phyloP scores from a whole-genome alignment of 2,888 invertebrate genomes.

The Cremastobaeus sp. region DNA sequence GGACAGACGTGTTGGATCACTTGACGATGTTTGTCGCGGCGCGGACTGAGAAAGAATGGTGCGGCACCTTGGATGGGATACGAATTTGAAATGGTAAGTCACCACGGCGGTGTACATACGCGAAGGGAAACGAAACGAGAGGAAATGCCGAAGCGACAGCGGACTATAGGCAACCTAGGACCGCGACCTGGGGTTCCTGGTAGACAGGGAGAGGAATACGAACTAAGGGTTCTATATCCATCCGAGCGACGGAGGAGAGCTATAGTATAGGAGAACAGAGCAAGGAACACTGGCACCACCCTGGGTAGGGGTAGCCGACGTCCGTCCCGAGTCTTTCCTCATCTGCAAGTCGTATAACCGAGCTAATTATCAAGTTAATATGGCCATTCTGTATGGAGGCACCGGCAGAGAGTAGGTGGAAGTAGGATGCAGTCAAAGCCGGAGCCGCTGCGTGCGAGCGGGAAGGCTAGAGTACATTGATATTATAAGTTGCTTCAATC shows the following conservation, averaged over 20 bases:
- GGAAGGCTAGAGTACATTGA: slow-evolving; percentile 78
- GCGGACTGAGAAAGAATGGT: slow-evolving; percentile 67
- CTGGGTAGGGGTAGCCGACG: slow-evolving; percentile 78
- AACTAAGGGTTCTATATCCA: slow-evolving; percentile 77
- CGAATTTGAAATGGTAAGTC: slow-evolving; percentile 70
- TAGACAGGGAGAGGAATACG: slow-evolving; percentile 78
- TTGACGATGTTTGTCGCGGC: slow-evolving; percentile 65
- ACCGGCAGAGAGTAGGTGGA: slow-evolving; percentile 72
- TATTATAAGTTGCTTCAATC: slow-evolving; percentile 86
- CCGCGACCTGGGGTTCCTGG: slow-evolving; percentile 72
- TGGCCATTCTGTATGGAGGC: slow-evolving; percentile 86
- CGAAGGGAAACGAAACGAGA: slow-evolving; percentile 63
- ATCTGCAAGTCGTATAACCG: slow-evolving; percentile 94
- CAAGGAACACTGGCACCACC: slow-evolving; percentile 77
- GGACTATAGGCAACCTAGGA: slow-evolving; percentile 59
- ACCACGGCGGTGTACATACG: slow-evolving; percentile 59
- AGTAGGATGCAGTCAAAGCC: slow-evolving; percentile 71
- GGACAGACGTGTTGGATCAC: slow-evolving; percentile 35
- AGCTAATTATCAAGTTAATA: slow-evolving; percentile 95
- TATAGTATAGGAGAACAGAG: slow-evolving; percentile 76
- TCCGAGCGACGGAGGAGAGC: slow-evolving; percentile 71
- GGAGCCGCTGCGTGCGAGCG: slow-evolving; percentile 70
- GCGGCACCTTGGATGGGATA: slow-evolving; percentile 58
- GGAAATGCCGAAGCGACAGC: slow-evolving; percentile 58
- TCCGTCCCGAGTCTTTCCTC: slow-evolving; percentile 81